Conservation (phyloP, 2,888 invertebrate species). For the Gasteruption jaculator region DNA sequence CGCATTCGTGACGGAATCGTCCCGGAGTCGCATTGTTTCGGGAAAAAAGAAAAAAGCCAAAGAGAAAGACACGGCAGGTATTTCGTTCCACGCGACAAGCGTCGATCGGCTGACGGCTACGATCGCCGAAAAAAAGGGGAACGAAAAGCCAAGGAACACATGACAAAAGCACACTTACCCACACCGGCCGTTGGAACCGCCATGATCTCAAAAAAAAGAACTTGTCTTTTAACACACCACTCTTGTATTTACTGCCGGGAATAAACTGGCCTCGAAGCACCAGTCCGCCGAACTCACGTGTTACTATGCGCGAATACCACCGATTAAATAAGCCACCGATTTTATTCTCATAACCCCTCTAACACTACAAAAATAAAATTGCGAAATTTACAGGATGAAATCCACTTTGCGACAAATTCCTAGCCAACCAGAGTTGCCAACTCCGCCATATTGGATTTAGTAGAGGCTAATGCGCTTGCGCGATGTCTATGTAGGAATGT, state of each 20-base stretch:
- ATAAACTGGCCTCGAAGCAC: too few species aligned
- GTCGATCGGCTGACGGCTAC: too few species aligned
- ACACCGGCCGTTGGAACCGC: slow-evolving; percentile 89
- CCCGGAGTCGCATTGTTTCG: too few species aligned
- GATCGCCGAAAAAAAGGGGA: too few species aligned
- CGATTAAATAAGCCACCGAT: slow-evolving; percentile 20
- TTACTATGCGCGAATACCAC: slow-evolving; percentile 14
- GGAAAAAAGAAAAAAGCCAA: too few species aligned
- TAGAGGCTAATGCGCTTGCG: too few species aligned
- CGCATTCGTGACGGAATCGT: too few species aligned
- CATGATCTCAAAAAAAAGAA: slow-evolving; percentile 69
- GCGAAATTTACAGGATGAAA: slow-evolving; percentile 32
- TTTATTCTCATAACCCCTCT: slow-evolving; percentile 28
- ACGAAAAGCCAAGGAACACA: slow-evolving; percentile 5
- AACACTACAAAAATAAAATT: slow-evolving; percentile 23
- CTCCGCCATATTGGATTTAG: too few species aligned
- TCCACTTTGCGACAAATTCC: slow-evolving; percentile 36
- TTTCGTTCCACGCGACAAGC: too few species aligned
- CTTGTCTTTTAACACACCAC: too few species aligned
- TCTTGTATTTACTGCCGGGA: too few species aligned
- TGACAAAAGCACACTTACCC: slow-evolving; percentile 63
- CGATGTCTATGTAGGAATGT: slow-evolving; percentile 17
- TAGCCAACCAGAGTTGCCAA: slow-evolving; percentile 40
- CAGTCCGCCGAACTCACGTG: slow-evolving; percentile 4
- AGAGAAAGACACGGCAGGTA: too few species aligned